phyloP scores from a whole-genome alignment of 2,888 invertebrate genomes.

The Sicus ferrugineus region DNA sequence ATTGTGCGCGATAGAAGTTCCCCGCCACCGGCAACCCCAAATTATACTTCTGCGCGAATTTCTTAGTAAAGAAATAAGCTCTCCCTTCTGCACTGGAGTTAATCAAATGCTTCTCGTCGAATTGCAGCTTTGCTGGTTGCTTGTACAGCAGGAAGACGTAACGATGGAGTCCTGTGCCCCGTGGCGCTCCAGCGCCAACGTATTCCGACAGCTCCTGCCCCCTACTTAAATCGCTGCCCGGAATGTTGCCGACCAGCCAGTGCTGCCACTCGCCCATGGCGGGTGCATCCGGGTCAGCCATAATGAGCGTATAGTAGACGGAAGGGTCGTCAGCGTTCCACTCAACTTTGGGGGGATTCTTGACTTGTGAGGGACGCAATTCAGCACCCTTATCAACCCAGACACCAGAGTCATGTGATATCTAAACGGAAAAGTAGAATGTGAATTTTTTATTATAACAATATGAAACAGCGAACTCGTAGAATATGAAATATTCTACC shows the following conservation, averaged over 20 bases:
- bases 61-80: slow-evolving; percentile 71
- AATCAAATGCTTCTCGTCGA: slow-evolving; percentile 65
- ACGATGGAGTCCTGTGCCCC: slow-evolving; percentile 78
- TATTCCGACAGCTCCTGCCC: slow-evolving; percentile 83
- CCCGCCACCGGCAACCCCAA: slow-evolving; percentile 69
- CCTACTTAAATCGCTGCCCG: slow-evolving; percentile 71
- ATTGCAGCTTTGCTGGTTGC: slow-evolving; percentile 67
- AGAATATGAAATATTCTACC: background rate
- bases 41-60: slow-evolving; percentile 80
- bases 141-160: slow-evolving; percentile 82
- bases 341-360: slow-evolving; percentile 53
- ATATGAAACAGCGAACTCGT: background rate
- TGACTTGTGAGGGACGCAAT: slow-evolving; percentile 74
- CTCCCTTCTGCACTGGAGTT: slow-evolving; percentile 65
- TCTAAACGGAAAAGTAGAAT: slow-evolving; percentile 41
- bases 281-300: slow-evolving; percentile 86
- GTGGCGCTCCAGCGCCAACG: slow-evolving; percentile 85
- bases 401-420: slow-evolving; percentile 59
- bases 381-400: slow-evolving; percentile 72
- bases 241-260: slow-evolving; percentile 89
- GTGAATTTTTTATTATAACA: background rate
- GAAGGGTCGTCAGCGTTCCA: slow-evolving; percentile 45
- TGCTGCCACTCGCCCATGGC: slow-evolving; percentile 88
- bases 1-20: slow-evolving; percentile 56
- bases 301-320: slow-evolving; percentile 53